These are phyloP conservation scores for Latrodectus geometricus DNA, from an alignment of 1,140 invertebrate genomes.

Conservation along the genomic window DNA sequence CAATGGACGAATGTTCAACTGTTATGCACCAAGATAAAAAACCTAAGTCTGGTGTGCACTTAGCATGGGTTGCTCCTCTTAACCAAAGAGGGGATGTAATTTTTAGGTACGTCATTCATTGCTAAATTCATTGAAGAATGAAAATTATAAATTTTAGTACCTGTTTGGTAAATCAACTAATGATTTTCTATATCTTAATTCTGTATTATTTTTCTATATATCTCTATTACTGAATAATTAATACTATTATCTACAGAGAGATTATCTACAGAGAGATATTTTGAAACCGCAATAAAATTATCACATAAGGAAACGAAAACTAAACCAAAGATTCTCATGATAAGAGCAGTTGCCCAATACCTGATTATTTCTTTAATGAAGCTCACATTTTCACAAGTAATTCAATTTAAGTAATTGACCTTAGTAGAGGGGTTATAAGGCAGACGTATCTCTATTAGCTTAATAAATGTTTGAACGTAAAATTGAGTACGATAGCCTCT, in stretches of 20 bases:
- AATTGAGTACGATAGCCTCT: too few species aligned
- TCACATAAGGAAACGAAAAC: too few species aligned
- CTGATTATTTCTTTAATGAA: too few species aligned
- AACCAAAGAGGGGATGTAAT: constrained; percentile 52
- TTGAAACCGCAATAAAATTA: not conserved
- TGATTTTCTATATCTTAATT: not conserved
- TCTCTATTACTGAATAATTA: not conserved
- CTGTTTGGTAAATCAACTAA: not conserved
- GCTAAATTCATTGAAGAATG: not conserved
- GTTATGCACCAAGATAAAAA: constrained; percentile 46
- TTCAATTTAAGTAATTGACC: too few species aligned
- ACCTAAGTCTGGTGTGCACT: constrained; percentile 37
- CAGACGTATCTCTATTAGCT: too few species aligned
- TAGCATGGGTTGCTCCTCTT: constrained; percentile 55
- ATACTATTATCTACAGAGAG: not conserved
- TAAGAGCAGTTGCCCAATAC: too few species aligned
- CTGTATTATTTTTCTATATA: not conserved
- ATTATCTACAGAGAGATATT: not conserved
- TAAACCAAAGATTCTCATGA: too few species aligned
- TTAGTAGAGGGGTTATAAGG: too few species aligned
- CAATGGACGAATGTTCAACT: constrained; percentile 50
- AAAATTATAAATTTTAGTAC: not conserved
- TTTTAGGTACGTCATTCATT: constrained; percentile 30
- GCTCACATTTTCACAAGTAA: too few species aligned
- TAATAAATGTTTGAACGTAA: too few species aligned